Base-by-base conservation (phyloP, 2,888 invertebrate genomes). In the Nephrotoma guestfalica region DNA sequence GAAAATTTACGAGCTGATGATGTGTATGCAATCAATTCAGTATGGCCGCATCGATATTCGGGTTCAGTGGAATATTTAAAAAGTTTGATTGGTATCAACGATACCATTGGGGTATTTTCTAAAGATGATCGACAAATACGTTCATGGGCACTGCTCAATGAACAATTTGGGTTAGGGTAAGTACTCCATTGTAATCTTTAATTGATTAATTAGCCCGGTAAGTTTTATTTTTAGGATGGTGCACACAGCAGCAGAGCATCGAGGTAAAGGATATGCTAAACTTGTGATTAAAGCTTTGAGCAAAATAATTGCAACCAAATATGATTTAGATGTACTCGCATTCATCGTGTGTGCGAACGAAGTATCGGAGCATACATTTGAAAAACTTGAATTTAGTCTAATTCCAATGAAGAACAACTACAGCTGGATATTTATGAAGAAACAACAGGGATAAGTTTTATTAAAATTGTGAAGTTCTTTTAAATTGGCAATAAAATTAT, bases 201-300 rank as follows among this genome's bases (percentile, higher is more conserved):
- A 15, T 9, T 9, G 43, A 43, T 43, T 43, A 4, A 11, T 1
- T 43, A 0, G 5, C 7, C 5, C 5, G 0, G 4, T 43, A 9
- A 11, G 30, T 18, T 9, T 30, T 30, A 30, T 30, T 71, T 71
- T 71, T 71, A 71, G 71, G 9, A 30, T 71, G 30, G 2, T 71
- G 71, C 30, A 71, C 0, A 71, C 71, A 30, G 7, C 9, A 30
- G 3, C 4, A 0, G 71, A 7, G 7, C 71, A 71, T 30, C 87
- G 87, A 0, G 41, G 87, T 42, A 87, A 88, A 42, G 88, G 88
- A 13, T 87, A 87, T 30, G 88, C 87, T 2, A 87, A 6, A n/a
- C 11, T 86, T 4, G 86, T 88, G 7, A 87, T 83, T 41, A 86
- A 51, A 42, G 83, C 86, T 4, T 87, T 88, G 86, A 86, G 87